These are phyloP conservation scores for Todus mexicanus DNA, from an alignment of 2,797 vertebrate species.

Conservation along the genomic window DNA sequence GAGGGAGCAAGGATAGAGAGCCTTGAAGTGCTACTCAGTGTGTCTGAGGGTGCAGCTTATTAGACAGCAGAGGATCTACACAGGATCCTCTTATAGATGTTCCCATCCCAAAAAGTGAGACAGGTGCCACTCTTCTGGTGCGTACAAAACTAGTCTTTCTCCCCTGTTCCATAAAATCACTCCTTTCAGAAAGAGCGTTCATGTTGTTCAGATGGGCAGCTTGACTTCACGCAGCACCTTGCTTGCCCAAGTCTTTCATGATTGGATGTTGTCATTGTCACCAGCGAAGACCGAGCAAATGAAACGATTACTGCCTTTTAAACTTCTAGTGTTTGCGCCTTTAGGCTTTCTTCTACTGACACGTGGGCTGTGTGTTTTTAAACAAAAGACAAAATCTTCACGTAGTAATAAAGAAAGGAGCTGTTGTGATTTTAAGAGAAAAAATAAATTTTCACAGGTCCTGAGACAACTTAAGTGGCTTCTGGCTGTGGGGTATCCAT, in stretches of 20 bases:
- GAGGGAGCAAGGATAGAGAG: not conserved
- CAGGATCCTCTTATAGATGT: not conserved
- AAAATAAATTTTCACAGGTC: not conserved
- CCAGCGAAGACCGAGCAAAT: not conserved
- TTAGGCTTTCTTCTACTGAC: not conserved
- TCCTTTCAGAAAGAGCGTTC: not conserved
- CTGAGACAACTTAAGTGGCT: not conserved
- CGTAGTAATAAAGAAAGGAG: not conserved
- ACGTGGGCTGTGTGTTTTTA: rapidly evolving
- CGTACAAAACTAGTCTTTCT: not conserved
- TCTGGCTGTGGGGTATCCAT: not conserved
- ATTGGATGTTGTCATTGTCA: not conserved
- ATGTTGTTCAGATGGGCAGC: not conserved
- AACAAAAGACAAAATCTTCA: not conserved
- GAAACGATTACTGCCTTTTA: not conserved
- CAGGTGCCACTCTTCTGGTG: not conserved
- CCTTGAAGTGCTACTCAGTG: not conserved
- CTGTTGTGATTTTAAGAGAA: not conserved
- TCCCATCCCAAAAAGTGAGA: not conserved
- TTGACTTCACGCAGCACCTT: not conserved
- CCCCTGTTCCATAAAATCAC: not conserved
- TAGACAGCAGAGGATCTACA: not conserved
- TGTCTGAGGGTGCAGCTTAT: not conserved
- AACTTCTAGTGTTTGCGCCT: not conserved
- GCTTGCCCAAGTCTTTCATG: not conserved